Conservation (phyloP, 1,140 invertebrate genomes). For the Acromyrmex echinatior region DNA sequence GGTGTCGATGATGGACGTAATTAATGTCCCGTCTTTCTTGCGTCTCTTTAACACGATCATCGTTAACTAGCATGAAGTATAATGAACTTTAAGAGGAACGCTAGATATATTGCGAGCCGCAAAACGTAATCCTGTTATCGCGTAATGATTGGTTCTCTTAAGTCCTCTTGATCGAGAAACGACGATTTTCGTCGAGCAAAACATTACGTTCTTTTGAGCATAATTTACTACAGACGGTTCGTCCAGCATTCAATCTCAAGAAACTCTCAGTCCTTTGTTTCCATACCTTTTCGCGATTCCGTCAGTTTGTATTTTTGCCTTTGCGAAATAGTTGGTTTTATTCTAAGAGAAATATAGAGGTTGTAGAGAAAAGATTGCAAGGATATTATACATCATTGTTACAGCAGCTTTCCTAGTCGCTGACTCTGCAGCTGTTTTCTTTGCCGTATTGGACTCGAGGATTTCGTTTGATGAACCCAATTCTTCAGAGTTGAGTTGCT, state of each 20-base stretch:
- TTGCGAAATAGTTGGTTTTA: slow-evolving; percentile 33
- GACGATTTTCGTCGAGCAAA: slow-evolving; percentile 41
- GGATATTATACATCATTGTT: slow-evolving; percentile 58
- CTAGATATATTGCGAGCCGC: slow-evolving; percentile 27
- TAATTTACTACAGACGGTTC: slow-evolving; percentile 66
- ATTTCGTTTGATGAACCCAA: slow-evolving; percentile 58
- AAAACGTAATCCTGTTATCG: slow-evolving; percentile 15
- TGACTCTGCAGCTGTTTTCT: slow-evolving; percentile 59
- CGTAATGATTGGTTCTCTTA: neutral
- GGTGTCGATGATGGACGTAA: slow-evolving; percentile 48
- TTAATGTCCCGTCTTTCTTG: slow-evolving; percentile 57
- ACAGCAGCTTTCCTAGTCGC: slow-evolving; percentile 31
- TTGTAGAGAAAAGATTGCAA: slow-evolving; percentile 46
- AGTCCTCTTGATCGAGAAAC: slow-evolving; percentile 44
- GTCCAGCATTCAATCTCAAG: slow-evolving; percentile 36
- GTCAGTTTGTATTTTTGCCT: slow-evolving; percentile 58
- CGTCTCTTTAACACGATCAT: slow-evolving; percentile 34
- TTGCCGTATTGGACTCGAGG: slow-evolving; percentile 51
- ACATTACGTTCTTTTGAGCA: slow-evolving; percentile 40
- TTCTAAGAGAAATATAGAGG: slow-evolving; percentile 26
- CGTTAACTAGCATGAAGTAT: slow-evolving; percentile 46
- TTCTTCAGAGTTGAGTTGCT: slow-evolving; percentile 34
- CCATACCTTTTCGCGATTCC: slow-evolving; percentile 45
- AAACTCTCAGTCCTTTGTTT: slow-evolving; percentile 61
- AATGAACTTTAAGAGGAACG: slow-evolving; percentile 35